Evolutionary conservation across 1,140 invertebrate species (phyloP).

Genomic region (Pseudomyrmex flavicornis): DNA sequence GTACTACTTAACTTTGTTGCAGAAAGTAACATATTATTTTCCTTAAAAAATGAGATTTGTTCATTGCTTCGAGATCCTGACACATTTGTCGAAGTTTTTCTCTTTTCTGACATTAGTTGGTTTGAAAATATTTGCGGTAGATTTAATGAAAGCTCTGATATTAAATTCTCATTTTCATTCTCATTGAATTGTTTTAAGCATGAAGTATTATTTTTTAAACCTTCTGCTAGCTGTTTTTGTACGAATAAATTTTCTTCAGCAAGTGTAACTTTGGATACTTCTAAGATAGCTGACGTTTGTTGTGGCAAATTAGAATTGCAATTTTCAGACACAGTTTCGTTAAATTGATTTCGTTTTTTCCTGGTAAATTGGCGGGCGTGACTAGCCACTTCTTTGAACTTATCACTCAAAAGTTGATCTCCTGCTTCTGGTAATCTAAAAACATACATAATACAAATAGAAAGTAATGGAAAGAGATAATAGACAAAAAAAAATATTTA

Average conservation of each 20-base stretch:
- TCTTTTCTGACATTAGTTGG: neutral
- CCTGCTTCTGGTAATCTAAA: slow-evolving; percentile 80
- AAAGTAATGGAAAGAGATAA: no score
- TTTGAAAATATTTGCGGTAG: neutral
- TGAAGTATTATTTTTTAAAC: slow-evolving; percentile 5
- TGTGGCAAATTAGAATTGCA: slow-evolving; percentile 18
- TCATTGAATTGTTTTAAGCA: neutral
- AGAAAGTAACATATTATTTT: neutral
- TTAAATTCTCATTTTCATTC: slow-evolving; percentile 4
- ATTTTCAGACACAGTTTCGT: slow-evolving; percentile 41
- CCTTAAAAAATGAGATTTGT: neutral
- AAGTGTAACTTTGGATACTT: neutral
- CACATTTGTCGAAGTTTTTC: slow-evolving; percentile 6
- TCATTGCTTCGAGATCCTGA: neutral
- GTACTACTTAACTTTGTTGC: slow-evolving; percentile 31
- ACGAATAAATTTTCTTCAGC: neutral
- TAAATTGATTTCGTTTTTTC: slow-evolving; percentile 70
- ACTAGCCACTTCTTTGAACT: slow-evolving; percentile 79
- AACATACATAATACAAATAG: slow-evolving; percentile 40
- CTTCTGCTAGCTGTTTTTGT: slow-evolving; percentile 4
- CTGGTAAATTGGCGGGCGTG: slow-evolving; percentile 79
- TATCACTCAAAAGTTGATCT: slow-evolving; percentile 78
- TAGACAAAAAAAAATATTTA: no score
- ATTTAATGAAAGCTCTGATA: neutral
- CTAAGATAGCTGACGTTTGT: neutral